Percentiles rank a stretch among this genome's conserved stretches.
These are phyloP conservation scores for Setophaga petechia DNA, from an alignment of 2,113 vertebrate genomes.

Conservation along the genomic window DNA sequence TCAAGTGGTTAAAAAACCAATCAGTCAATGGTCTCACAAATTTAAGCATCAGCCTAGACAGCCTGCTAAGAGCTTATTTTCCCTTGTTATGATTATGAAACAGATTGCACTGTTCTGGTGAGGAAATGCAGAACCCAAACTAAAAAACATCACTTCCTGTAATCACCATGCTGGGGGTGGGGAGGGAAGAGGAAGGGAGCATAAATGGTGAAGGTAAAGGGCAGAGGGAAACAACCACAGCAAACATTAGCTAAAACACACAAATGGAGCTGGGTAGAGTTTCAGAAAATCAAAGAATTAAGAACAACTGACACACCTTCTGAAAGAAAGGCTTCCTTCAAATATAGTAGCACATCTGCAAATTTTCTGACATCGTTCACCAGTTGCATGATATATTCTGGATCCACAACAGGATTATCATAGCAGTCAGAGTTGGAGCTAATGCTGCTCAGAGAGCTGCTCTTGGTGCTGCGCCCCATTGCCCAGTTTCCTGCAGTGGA, in stretches of 20 bases:
- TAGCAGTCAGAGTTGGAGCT: conserved; percentile 76
- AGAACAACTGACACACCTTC: conserved; percentile 79
- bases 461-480: conserved; percentile 83
- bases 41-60: neutral
- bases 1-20: neutral
- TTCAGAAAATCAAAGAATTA: neutral
- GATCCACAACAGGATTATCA: conserved; percentile 81
- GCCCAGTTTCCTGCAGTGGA: conserved; percentile 79
- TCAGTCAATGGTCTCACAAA: neutral
- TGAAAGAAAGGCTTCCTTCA: conserved; percentile 91
- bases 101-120: conserved; percentile 18
- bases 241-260: neutral
- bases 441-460: conserved; percentile 79
- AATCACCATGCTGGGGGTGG: neutral
- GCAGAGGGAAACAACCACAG: neutral
- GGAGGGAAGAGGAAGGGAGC: neutral
- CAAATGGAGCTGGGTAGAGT: neutral
- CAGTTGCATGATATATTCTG: conserved; percentile 93
- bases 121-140: conserved; percentile 45
- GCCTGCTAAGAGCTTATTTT: neutral
- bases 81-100: conserved; percentile 50
- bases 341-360: conserved; percentile 89
- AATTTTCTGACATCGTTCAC: conserved; percentile 93
- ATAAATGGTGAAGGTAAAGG: neutral
- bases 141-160: conserved; percentile 37